These are phyloP conservation scores for Himalopsyche japonica DNA, from an alignment of 2,888 invertebrate genomes.

Conservation along the genomic window DNA sequence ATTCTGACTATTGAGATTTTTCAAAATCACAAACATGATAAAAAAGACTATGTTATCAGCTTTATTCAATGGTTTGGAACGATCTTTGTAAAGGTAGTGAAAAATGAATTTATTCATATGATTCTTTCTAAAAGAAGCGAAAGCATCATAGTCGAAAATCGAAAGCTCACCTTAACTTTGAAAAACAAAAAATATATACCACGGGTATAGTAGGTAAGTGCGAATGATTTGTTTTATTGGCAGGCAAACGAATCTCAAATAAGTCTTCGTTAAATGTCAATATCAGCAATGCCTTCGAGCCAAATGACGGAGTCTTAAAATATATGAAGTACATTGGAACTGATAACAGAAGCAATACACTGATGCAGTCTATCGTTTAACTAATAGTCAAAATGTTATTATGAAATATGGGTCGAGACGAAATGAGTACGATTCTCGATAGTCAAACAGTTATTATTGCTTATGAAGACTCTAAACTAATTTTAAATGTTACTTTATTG, in stretches of 20 bases:
- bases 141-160: neutral
- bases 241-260: neutral
- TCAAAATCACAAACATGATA: no score
- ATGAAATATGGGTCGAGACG: no score
- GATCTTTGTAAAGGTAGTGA: no score
- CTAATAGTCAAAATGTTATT: neutral
- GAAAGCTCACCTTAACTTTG: neutral
- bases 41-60: no score
- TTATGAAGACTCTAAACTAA: no score
- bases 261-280: neutral
- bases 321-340: neutral
- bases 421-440: no score
- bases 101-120: no score
- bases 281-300: neutral
- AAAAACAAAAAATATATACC: neutral
- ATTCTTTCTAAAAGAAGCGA: no score
- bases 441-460: no score
- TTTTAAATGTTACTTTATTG: no score
- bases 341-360: neutral
- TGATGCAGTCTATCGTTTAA: neutral
- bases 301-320: neutral
- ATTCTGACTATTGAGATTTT: no score
- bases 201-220: neutral
- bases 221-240: neutral
- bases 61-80: no score